phyloP scores from a whole-genome alignment of 1,140 invertebrate genomes.

The Acyrthosiphon pisum region DNA sequence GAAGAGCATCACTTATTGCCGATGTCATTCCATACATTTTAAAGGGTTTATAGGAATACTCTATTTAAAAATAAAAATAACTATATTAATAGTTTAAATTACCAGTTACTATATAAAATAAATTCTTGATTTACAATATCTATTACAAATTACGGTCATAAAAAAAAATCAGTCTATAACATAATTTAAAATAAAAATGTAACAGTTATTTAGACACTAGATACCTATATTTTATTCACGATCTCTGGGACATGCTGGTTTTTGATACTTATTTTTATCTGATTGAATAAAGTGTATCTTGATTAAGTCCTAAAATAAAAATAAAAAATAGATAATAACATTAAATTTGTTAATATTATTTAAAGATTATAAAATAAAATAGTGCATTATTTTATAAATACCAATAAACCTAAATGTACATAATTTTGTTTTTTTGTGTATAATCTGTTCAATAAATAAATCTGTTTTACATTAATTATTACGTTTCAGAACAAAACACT shows the following conservation, averaged over 20 bases:
- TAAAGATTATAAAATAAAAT: not conserved
- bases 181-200: conserved; percentile 20
- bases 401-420: not conserved
- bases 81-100: not conserved
- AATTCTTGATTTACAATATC: not conserved
- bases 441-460: no score
- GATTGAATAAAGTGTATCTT: conserved; percentile 1
- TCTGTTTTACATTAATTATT: no score
- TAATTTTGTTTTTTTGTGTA: not conserved
- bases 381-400: not conserved
- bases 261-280: conserved; percentile 16
- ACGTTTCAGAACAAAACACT: not conserved
- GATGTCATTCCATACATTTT: conserved; percentile 86
- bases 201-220: conserved; percentile 35
- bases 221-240: conserved; percentile 49
- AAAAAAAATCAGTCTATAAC: not conserved
- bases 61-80: conserved; percentile 44
- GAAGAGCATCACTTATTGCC: conserved; percentile 86
- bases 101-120: not conserved
- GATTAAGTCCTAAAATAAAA: conserved; percentile 38
- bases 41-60: conserved; percentile 11
- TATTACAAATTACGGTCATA: not conserved
- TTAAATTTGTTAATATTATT: not conserved
- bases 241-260: not conserved
- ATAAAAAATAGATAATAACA: not conserved